phyloP scores from a whole-genome alignment of 2,797 vertebrate genomes.

The Salarias fasciatus region DNA sequence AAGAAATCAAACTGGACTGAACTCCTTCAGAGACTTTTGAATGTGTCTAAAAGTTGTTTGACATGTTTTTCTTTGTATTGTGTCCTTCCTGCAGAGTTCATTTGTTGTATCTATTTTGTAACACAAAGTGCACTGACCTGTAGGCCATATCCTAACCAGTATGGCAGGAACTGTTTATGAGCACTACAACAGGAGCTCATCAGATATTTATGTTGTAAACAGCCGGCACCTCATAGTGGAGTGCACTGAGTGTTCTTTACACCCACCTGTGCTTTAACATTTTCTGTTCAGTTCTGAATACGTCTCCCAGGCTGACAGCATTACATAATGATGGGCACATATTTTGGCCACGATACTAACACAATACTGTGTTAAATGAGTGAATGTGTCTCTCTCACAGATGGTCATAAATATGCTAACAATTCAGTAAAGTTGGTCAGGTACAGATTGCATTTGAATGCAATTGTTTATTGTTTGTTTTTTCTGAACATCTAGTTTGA shows the following conservation, averaged over 20 bases:
- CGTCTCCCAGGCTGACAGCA: no score
- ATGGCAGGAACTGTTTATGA: conserved; percentile 16
- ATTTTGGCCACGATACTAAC: no score
- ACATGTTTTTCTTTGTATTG: not conserved
- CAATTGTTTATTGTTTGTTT: not conserved
- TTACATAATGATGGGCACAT: no score
- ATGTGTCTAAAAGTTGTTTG: not conserved
- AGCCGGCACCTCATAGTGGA: conserved; percentile 1
- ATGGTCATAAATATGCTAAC: no score
- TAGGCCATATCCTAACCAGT: not conserved
- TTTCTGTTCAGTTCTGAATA: no score
- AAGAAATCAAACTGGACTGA: no score
- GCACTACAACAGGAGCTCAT: conserved; percentile 3
- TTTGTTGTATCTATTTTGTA: conserved; percentile 15
- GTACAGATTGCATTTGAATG: no score
- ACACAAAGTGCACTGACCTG: conserved; percentile 14
- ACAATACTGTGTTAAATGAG: no score
- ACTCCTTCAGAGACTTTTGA: not conserved
- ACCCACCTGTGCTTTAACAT: no score
- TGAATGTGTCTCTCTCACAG: no score
- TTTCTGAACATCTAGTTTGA: not conserved
- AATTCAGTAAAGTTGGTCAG: no score
- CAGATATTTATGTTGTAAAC: conserved; percentile 42
- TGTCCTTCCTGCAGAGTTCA: conserved; percentile 1
- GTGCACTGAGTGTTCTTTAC: no score